Conservation (phyloP, 2,888 invertebrate genomes). For the Teleogryllus oceanicus region DNA sequence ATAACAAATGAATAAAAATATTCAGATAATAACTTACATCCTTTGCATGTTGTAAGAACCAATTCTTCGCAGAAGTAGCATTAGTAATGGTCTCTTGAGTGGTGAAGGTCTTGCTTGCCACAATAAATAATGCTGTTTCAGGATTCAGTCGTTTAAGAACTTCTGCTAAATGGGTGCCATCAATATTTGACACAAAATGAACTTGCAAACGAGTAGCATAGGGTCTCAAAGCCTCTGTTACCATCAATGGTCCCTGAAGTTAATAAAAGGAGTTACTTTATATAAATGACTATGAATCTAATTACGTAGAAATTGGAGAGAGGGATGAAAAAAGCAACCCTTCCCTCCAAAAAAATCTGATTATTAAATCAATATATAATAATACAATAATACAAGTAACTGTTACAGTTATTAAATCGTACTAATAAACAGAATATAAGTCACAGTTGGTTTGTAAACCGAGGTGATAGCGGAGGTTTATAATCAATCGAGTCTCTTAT, state of each 20-base stretch:
- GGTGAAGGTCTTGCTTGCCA: constrained; percentile 99
- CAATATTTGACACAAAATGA: constrained; percentile 98
- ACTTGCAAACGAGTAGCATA: constrained; percentile 80
- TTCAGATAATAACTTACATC: constrained; percentile 60
- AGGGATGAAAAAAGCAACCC: too few species aligned
- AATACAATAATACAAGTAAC: too few species aligned
- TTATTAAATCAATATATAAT: too few species aligned
- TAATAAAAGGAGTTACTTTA: neutral
- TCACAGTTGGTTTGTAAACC: too few species aligned
- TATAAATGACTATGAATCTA: too few species aligned
- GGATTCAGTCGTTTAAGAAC: constrained; percentile 84
- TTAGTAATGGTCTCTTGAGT: constrained; percentile 99
- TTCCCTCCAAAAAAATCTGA: too few species aligned
- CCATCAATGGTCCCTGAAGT: constrained; percentile 90
- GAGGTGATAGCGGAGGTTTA: too few species aligned
- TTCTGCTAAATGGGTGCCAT: constrained; percentile 96
- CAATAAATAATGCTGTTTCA: constrained; percentile 94
- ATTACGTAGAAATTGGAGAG: neutral
- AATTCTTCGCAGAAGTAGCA: constrained; percentile 93
- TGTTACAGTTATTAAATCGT: too few species aligned
- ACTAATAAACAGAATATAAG: too few species aligned
- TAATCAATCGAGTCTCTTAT: too few species aligned
- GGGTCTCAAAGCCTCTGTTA: constrained; percentile 93
- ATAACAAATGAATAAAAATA: too few species aligned
- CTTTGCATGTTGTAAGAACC: constrained; percentile 84